Base-by-base conservation (phyloP, 2,113 vertebrate genomes). In the Lanius collurio region DNA sequence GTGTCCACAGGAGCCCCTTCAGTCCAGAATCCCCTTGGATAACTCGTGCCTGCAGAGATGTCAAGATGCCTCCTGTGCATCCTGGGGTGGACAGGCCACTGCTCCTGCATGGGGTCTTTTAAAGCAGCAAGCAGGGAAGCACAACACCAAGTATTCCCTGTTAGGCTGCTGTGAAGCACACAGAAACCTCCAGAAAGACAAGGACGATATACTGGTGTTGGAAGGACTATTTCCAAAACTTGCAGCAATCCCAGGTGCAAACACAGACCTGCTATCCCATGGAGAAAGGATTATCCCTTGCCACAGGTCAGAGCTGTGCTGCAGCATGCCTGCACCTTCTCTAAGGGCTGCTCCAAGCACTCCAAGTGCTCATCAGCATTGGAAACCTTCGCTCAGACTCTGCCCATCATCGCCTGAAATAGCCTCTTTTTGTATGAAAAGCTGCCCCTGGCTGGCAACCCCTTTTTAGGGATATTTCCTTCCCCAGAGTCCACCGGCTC, bases 11-110 rank as follows among this genome's bases (percentile, higher is more conserved):
- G 5, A 50, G 37, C 30, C 33, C 24, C 50, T 57, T 18, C 42
- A 33, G 75, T 37, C n/a, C 22, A 15, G 37, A 33, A 20, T 2
- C 1, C 20, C 33, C 52, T 6, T 1, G 3, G 41, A 18, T 5
- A 13, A 7, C 17, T 11, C 3, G 0, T 1, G 1, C 8, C 52
- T 6, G 30, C 69, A 10, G 37, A 57, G 33, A 2, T 27, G 53
- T 12, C 2, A 1, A 19, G 22, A 9, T 3, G 35, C 47, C 26
- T 46, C 37, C 50, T 0, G 0, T 1, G 15, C 30, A 6, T 10
- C 63, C 8, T 0, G 0, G 28, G 31, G 2, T 10, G 11, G 33
- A 9, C 10, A 13, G 16, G 55, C 31, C 21, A 1, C 70, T 8
- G 15, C 13, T 52, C 19, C 56, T 22, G 15, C 42, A 8, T 3